A percentile compares a stretch with the other conserved stretches of the same genome.
phyloP scores from a whole-genome alignment of 2,888 invertebrate species.

The Drosophila quinaria region DNA sequence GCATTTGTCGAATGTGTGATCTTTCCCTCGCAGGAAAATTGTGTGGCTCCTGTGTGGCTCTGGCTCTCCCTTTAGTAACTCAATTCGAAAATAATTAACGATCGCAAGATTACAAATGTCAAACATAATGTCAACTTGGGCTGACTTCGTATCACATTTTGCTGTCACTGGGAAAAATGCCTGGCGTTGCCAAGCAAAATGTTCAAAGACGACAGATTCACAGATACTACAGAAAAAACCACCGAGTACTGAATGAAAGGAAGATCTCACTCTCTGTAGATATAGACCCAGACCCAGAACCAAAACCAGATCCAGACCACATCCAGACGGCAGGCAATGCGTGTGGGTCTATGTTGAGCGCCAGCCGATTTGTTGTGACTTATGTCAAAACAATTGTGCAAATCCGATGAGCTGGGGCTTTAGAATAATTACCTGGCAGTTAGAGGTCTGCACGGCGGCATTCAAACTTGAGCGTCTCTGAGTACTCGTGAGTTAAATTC shows the following conservation, averaged over 20 bases:
- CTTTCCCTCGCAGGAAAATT: constrained; percentile 36
- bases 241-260: constrained; percentile 42
- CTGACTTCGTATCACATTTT: constrained; percentile 65
- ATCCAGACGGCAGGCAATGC: constrained; percentile 57
- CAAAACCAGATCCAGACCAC: constrained; percentile 22
- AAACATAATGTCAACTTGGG: constrained; percentile 84
- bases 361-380: constrained; percentile 80
- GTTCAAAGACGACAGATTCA: constrained; percentile 57
- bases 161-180: constrained; percentile 52
- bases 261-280: neutral
- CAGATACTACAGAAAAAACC: constrained; percentile 47
- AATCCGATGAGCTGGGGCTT: constrained; percentile 27
- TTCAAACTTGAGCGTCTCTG: no score
- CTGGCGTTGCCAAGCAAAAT: constrained; percentile 37
- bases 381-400: constrained; percentile 73
- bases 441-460: no score
- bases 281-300: constrained; percentile 16
- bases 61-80: constrained; percentile 62
- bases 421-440: constrained; percentile 27
- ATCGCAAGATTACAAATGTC: constrained; percentile 85
- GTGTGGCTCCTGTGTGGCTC: constrained; percentile 69
- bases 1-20: constrained; percentile 70
- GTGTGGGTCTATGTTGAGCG: constrained; percentile 73
- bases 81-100: constrained; percentile 85
- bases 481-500: no score